Conservation (phyloP, 2,113 vertebrate genomes). For the Psittacula cyanocephala region DNA sequence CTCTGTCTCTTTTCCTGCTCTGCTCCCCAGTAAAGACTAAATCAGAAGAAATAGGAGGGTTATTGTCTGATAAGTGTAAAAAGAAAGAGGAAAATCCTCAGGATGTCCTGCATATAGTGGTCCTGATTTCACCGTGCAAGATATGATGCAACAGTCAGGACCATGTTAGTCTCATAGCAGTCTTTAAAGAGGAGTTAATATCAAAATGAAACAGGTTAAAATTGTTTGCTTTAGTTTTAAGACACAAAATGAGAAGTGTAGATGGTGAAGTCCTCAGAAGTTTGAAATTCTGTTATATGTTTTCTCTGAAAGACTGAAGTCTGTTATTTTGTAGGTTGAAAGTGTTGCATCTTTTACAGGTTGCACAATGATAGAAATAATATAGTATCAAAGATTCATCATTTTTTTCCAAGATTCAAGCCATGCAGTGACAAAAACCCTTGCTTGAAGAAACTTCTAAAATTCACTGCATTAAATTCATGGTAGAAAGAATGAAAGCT, state of each 20-base stretch:
- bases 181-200: neutral
- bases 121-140: neutral
- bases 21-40: neutral
- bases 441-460: neutral
- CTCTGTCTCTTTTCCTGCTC: neutral
- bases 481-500: neutral
- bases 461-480: neutral
- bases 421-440: neutral
- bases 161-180: neutral
- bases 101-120: neutral
- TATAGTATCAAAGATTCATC: neutral
- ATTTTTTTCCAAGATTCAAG: neutral
- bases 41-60: neutral
- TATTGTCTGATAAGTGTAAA: neutral
- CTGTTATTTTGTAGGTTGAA: neutral
- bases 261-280: neutral
- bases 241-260: neutral
- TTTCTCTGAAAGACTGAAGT: neutral
- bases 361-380: neutral
- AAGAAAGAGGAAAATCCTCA: neutral
- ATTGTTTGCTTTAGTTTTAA: neutral
- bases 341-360: neutral
- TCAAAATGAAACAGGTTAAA: neutral
- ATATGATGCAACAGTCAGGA: neutral
- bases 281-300: neutral